phyloP scores from a whole-genome alignment of 2,797 vertebrate genomes.

The Aldrovandia affinis region DNA sequence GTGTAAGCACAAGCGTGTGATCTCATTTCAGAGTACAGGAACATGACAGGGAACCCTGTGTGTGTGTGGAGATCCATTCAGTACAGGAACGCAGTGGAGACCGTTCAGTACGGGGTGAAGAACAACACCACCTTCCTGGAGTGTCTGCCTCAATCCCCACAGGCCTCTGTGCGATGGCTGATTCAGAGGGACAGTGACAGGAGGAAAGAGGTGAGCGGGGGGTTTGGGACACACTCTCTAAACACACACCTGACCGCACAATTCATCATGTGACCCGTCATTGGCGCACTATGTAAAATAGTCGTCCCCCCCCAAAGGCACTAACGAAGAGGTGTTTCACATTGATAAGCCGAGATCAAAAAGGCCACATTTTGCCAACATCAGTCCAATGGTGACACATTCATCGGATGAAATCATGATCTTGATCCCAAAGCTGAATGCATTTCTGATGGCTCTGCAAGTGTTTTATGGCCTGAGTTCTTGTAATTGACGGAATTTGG shows the following conservation, averaged over 20 bases:
- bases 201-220: slow-evolving; percentile 89
- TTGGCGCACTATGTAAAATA: neutral
- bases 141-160: slow-evolving; percentile 91
- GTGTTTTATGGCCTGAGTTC: neutral
- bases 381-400: too few relatives aligned
- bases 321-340: neutral
- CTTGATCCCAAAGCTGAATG: slow-evolving; percentile 31
- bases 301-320: neutral
- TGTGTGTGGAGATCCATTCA: too few relatives aligned
- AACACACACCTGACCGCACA: neutral
- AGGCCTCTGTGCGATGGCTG: slow-evolving; percentile 92
- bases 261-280: neutral
- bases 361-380: too few relatives aligned
- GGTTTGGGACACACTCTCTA: neutral
- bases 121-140: slow-evolving; percentile 98
- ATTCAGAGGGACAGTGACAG: slow-evolving; percentile 94
- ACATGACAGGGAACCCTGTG: too few relatives aligned
- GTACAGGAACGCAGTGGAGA: slow-evolving; percentile 93
- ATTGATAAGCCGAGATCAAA: too few relatives aligned
- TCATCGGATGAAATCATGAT: slow-evolving; percentile 34
- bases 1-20: neutral
- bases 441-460: slow-evolving; percentile 31
- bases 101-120: slow-evolving; percentile 92
- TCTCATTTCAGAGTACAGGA: slow-evolving; percentile 81
- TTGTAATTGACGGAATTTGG: neutral